Evolutionary conservation across 2,113 vertebrate genomes (phyloP).

Genomic region (Onychostruthus taczanowskii): DNA sequence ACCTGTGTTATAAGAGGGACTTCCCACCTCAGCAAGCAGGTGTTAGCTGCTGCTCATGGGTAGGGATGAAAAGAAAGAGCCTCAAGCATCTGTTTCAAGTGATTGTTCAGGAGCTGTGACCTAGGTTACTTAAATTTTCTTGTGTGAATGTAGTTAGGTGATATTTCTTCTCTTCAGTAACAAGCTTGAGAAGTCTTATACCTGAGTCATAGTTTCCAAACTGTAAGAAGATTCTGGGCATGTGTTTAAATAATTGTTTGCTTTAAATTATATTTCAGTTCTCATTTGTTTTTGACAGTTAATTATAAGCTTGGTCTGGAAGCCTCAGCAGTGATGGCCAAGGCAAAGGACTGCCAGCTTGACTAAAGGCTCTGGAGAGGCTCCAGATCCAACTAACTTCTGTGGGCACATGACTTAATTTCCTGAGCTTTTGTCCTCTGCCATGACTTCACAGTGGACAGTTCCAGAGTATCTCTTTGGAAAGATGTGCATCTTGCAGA

Average conservation of each 20-base stretch:
- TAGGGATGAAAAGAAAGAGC: not conserved
- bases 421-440: not conserved
- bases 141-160: not conserved
- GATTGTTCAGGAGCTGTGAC: not conserved
- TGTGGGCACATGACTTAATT: not conserved
- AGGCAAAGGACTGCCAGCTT: not conserved
- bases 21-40: not conserved
- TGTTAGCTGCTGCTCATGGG: fast-evolving
- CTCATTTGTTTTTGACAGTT: not conserved
- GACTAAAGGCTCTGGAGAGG: not conserved
- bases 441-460: not conserved
- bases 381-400: not conserved
- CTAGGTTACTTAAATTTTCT: not conserved
- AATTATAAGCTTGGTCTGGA: not conserved
- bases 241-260: not conserved
- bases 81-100: not conserved
- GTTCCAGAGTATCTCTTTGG: not conserved
- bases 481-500: not conserved
- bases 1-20: not conserved
- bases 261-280: not conserved
- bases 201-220: not conserved
- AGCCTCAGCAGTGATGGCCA: not conserved
- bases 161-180: not conserved
- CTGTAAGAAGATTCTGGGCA: not conserved
- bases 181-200: not conserved